A percentile compares a stretch with the other conserved stretches of the same genome.
Evolutionary conservation across 2,113 vertebrate species (phyloP).

Genomic region (Aramus guarauna): DNA sequence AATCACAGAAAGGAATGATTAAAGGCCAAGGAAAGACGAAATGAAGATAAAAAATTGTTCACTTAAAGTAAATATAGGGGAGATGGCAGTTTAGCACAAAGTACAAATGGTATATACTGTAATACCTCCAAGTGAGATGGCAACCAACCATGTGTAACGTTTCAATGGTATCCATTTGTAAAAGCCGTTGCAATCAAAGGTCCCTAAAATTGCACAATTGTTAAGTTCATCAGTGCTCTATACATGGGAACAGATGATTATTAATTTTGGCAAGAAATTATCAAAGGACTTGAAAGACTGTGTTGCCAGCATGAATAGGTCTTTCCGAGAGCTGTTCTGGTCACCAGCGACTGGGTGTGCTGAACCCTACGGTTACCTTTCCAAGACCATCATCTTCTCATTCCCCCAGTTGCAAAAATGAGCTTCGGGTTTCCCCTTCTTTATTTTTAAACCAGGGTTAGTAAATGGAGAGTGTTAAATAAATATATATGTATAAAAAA

Average conservation of each 20-base stretch:
- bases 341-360: neutral
- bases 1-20: constrained; percentile 61
- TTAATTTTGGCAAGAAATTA: constrained; percentile 78
- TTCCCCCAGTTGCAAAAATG: neutral
- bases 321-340: constrained; percentile 46
- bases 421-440: neutral
- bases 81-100: constrained; percentile 64
- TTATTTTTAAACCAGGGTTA: constrained; percentile 45
- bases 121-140: constrained; percentile 98
- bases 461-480: constrained; percentile 39
- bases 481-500: neutral
- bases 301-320: constrained; percentile 85
- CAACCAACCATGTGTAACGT: constrained; percentile 89
- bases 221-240: constrained; percentile 90
- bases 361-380: constrained; percentile 8
- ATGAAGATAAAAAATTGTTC: constrained; percentile 31
- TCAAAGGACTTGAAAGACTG: constrained; percentile 70
- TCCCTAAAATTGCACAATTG: constrained; percentile 99
- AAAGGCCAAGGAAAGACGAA: constrained; percentile 61
- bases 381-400: constrained; percentile 40
- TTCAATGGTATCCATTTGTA: constrained; percentile 99
- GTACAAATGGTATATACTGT: constrained; percentile 80
- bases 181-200: constrained; percentile 99
- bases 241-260: constrained; percentile 80
- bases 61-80: constrained; percentile 59